A percentile compares a stretch with the other conserved stretches of the same genome.
These are phyloP conservation scores for Crocallis elinguaria DNA, from an alignment of 2,888 invertebrate species.

Conservation along the genomic window DNA sequence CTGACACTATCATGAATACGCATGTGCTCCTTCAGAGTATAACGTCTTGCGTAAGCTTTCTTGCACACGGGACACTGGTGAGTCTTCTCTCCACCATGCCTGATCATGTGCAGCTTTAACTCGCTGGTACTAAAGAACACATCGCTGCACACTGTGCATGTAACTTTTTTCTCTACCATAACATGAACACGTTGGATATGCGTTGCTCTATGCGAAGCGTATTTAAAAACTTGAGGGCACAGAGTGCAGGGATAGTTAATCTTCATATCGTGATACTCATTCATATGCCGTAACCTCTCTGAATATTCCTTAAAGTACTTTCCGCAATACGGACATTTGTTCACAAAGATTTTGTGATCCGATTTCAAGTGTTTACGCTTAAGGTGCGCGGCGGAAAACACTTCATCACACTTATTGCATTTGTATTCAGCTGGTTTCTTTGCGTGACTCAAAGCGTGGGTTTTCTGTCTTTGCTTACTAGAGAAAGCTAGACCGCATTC, in stretches of 20 bases:
- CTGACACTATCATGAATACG: conserved; percentile 25
- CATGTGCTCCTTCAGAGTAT: conserved; percentile 45
- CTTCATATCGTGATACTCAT: conserved; percentile 57
- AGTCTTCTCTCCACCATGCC: conserved; percentile 3
- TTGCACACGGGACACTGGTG: conserved; percentile 17
- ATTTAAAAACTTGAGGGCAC: conserved; percentile 65
- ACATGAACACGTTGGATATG: conserved; percentile 43
- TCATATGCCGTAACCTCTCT: conserved; percentile 61
- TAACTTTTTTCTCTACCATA: neutral
- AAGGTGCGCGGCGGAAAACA: conserved; percentile 52
- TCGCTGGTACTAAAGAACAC: neutral
- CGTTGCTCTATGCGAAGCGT: conserved; percentile 56
- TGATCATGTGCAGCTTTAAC: conserved; percentile 14
- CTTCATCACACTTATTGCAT: conserved; percentile 64
- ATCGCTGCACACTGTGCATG: conserved; percentile 7
- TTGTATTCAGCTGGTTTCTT: conserved; percentile 41
- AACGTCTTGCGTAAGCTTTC: conserved; percentile 56
- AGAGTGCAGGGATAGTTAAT: conserved; percentile 68
- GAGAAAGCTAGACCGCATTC: conserved; percentile 42
- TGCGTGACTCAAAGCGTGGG: conserved; percentile 39
- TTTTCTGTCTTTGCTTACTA: conserved; percentile 24
- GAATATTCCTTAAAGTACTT: conserved; percentile 65
- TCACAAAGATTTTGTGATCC: conserved; percentile 52
- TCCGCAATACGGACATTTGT: conserved; percentile 55
- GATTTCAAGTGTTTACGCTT: conserved; percentile 57